phyloP scores from a whole-genome alignment of 2,888 invertebrate species.

The Papilio gigon region DNA sequence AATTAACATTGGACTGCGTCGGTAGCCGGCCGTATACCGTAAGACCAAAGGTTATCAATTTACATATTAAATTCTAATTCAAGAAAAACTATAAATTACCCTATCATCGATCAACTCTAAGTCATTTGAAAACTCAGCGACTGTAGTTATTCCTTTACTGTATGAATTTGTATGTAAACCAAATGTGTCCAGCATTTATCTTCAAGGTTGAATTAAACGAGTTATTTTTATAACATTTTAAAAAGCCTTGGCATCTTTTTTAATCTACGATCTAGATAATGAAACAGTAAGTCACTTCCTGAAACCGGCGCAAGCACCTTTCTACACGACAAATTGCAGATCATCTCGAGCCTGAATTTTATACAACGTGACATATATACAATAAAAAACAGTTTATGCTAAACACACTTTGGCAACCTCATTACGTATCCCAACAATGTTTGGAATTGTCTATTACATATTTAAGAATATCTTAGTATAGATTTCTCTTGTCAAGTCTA shows the following conservation, averaged over 20 bases:
- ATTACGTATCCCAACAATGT: no score
- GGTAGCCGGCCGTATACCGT: neutral
- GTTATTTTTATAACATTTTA: conserved; percentile 20
- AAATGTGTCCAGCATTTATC: conserved; percentile 12
- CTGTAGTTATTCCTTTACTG: neutral
- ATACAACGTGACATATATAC: neutral
- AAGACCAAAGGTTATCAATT: conserved; percentile 18
- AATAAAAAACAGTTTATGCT: no score
- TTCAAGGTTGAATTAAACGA: neutral
- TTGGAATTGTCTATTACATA: no score
- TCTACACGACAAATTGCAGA: neutral
- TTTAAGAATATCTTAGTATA: no score
- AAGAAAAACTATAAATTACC: neutral
- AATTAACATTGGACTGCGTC: conserved; percentile 5
- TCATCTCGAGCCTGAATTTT: neutral
- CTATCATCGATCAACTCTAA: neutral
- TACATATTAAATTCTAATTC: neutral
- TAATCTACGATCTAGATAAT: conserved; percentile 7
- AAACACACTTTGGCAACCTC: no score
- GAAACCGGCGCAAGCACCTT: conserved; percentile 10
- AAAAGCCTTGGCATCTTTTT: conserved; percentile 22
- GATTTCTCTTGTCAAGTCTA: no score
- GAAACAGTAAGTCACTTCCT: conserved; percentile 11
- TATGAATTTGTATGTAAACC: neutral
- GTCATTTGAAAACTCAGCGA: neutral